Evolutionary conservation across 2,113 vertebrate species (phyloP).

Genomic region (Corythaixoides concolor): DNA sequence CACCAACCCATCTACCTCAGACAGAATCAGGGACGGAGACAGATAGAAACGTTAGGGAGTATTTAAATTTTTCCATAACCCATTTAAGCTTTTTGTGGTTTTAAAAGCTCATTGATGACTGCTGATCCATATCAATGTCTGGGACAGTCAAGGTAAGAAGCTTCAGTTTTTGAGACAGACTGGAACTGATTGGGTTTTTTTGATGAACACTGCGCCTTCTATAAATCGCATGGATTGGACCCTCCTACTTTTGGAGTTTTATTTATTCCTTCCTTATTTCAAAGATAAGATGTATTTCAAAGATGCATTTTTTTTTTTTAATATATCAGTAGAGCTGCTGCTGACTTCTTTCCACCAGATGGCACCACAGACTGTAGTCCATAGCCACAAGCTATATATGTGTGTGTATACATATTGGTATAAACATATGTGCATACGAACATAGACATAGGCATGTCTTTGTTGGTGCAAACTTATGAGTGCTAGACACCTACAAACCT

Average conservation of each 20-base stretch:
- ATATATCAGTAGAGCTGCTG: not conserved
- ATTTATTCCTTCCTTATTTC: not conserved
- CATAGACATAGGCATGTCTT: not conserved
- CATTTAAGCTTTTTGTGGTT: not conserved
- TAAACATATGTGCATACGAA: not conserved
- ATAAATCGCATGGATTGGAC: not conserved
- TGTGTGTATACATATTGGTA: not conserved
- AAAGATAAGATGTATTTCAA: not conserved
- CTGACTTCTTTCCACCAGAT: conserved; percentile 75
- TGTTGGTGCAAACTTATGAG: not conserved
- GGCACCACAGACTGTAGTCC: conserved; percentile 75
- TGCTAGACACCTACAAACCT: not conserved
- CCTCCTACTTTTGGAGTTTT: not conserved
- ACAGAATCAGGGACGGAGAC: not conserved
- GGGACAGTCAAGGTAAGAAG: not conserved
- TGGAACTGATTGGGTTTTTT: not conserved
- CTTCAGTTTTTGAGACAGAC: not conserved
- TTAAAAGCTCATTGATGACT: not conserved
- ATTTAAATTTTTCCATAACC: not conserved
- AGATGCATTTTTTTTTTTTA: not conserved
- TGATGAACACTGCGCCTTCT: not conserved
- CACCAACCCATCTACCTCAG: not conserved
- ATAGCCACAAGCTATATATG: not conserved
- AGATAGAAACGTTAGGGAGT: not conserved
- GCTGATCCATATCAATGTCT: not conserved